phyloP scores from a whole-genome alignment of 2,797 vertebrate genomes.

The Fringilla coelebs region DNA sequence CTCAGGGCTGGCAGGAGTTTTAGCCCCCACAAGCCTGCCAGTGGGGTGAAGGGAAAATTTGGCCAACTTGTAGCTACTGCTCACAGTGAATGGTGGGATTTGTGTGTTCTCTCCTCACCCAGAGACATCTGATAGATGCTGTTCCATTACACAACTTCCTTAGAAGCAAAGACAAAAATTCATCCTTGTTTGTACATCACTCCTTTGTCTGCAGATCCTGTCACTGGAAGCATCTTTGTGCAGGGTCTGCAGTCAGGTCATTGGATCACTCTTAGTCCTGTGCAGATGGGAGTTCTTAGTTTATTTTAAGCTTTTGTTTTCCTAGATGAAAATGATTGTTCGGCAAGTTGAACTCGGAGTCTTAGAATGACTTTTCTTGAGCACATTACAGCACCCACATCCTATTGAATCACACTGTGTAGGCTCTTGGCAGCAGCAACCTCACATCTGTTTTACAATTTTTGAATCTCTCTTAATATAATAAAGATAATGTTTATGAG shows the following conservation, averaged over 20 bases:
- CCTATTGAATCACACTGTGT: slow-evolving; percentile 31
- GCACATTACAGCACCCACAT: slow-evolving; percentile 35
- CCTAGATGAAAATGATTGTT: slow-evolving; percentile 20
- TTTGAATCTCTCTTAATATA: slow-evolving; percentile 49
- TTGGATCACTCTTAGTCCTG: background rate
- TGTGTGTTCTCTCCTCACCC: background rate
- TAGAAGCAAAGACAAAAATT: background rate
- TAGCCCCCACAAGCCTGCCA: background rate
- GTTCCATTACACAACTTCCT: background rate
- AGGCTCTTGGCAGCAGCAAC: slow-evolving; percentile 30
- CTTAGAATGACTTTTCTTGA: slow-evolving; percentile 44
- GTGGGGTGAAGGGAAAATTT: background rate
- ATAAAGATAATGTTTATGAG: slow-evolving; percentile 60
- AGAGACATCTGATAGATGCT: background rate
- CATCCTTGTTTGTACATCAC: background rate
- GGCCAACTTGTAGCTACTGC: background rate
- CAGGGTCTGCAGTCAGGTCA: background rate
- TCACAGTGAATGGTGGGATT: background rate
- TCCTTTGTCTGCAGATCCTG: background rate
- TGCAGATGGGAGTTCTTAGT: background rate
- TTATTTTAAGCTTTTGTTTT: slow-evolving; percentile 55
- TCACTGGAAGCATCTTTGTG: background rate
- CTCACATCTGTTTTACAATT: slow-evolving; percentile 52
- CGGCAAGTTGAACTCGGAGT: slow-evolving; percentile 17
- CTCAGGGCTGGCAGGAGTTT: background rate